Base-by-base conservation (phyloP, 2,113 vertebrate genomes). In the Psammodynastes pulverulentus region DNA sequence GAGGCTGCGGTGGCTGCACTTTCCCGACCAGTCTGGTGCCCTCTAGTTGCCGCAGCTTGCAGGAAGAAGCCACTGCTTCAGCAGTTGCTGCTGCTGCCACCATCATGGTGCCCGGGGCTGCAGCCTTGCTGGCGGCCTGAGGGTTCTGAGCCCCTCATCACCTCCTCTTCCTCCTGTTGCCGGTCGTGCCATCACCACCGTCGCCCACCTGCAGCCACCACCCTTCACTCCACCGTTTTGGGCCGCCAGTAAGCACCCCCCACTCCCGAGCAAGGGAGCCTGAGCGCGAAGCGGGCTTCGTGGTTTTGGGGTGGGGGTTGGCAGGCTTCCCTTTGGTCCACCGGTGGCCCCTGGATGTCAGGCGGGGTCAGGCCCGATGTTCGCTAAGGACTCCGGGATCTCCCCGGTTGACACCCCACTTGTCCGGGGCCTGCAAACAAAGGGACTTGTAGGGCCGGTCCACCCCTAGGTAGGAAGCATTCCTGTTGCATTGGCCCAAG, bases 21-120 rank as follows among this genome's bases (percentile, higher is more conserved):
- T 90, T 92, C 67, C 93, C 92, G 87, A 92, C 91, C 91, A 39
- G 87, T 62, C 91, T n/a, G 62, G 86, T n/a, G 91, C 54, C 91
- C n/a, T 54, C 54, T 45, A 6, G 79, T 84, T 9, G 67, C 72
- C 15, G 54, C 90, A 58, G 91, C 92, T 91, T 93, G 94, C 94
- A 95, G 95, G 95, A 95, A 95, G 94, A 43, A 95, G 93, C 93
- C 89, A 86, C 88, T 51, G 89, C 92, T 86, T 49, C 85, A 26
- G 85, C 46, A 26, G 86, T 45, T 21, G 87, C 39, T 1, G 91
- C 90, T 9, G 92, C 92, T 89, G 87, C 94, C 93, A 90, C 93
- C 93, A 87, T 90, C 93, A 92, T 92, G 86, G 91, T 45, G 79
- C 89, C 91, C 92, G 87, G 53, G 90, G 90, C 92, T 62, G 86